phyloP scores from a whole-genome alignment of 2,113 vertebrate genomes.

The Bucco capensis region DNA sequence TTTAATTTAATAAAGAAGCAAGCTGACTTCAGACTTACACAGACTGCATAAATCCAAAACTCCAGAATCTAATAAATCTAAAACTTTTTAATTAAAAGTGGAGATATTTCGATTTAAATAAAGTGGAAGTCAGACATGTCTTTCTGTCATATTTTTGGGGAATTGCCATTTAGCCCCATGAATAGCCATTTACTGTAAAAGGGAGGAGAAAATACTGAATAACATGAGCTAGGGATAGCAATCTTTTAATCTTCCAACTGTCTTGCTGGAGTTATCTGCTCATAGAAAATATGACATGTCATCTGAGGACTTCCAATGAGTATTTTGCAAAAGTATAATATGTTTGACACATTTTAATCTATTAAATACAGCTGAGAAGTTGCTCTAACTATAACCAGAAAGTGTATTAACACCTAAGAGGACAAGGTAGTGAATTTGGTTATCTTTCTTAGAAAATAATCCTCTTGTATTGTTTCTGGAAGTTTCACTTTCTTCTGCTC shows the following conservation, averaged over 20 bases:
- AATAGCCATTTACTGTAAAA: background rate
- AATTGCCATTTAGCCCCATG: background rate
- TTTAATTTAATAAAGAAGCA: conserved; percentile 47
- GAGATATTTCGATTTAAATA: background rate
- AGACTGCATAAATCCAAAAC: conserved; percentile 14
- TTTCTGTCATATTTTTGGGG: conserved; percentile 4
- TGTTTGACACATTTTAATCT: background rate
- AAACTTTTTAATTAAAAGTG: conserved; percentile 61
- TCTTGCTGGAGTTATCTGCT: background rate
- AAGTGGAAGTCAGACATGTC: background rate
- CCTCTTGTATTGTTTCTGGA: background rate
- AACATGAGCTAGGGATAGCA: background rate
- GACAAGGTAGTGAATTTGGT: background rate
- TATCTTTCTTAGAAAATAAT: background rate
- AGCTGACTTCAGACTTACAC: conserved; percentile 1
- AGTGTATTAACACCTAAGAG: background rate
- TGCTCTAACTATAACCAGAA: background rate
- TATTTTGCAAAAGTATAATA: background rate
- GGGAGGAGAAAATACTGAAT: background rate
- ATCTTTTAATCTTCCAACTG: background rate
- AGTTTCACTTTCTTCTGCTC: background rate
- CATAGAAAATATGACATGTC: background rate
- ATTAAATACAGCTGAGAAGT: background rate
- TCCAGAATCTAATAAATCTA: conserved; percentile 31
- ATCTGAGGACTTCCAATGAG: background rate